Evolutionary conservation across 1,140 invertebrate species (phyloP), one percentile per base, ranked within the genome.

Genomic region (Drosophila sturtevanti): DNA sequence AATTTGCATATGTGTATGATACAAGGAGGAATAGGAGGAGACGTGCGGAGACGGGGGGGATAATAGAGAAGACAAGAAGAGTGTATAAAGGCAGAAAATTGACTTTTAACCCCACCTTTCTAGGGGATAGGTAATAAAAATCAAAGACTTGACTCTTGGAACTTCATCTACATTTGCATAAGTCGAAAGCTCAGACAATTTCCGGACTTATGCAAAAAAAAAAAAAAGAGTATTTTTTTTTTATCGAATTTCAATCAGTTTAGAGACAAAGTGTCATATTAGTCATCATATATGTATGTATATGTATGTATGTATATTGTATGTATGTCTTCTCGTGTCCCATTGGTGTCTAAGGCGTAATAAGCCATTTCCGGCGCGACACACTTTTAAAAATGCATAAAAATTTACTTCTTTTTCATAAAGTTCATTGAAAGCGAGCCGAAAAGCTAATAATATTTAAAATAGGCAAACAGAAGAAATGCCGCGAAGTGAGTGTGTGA

Each of bases 351-450:
- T 48, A 56, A 41, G 38, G 31, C 58, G 54, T 81, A 86, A 87
- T 82, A 76, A 65, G 58, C 60, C 31, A 38, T 82, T 86, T 86
- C 81, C 81, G 81, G 67, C 56, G 38, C 63, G 75, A 63, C 72
- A 75, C 67, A 78, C 65, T 69, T 69, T 77, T 34, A 61, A 80
- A 80, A 62, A 62, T n/a, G 44, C 56, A 80, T 54, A 81, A 69
- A 76, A 86, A 77, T 81, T 81, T 86, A 72, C 65, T 67, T 56
- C 34, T 76, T 68, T 48, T 81, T 81, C 70, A 82, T 75, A 86
- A 80, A 76, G 41, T 37, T 38, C 27, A 31, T 31, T 31, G 27
- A 31, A 31, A 31, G 27, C 27, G 14, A 38, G 24, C 24, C 80
- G 67, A 79, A 72, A 67, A 66, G 54, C 48, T 67, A 76, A 80